Conservation (phyloP, 2,888 invertebrate genomes). For the Cheilosia scutellata region DNA sequence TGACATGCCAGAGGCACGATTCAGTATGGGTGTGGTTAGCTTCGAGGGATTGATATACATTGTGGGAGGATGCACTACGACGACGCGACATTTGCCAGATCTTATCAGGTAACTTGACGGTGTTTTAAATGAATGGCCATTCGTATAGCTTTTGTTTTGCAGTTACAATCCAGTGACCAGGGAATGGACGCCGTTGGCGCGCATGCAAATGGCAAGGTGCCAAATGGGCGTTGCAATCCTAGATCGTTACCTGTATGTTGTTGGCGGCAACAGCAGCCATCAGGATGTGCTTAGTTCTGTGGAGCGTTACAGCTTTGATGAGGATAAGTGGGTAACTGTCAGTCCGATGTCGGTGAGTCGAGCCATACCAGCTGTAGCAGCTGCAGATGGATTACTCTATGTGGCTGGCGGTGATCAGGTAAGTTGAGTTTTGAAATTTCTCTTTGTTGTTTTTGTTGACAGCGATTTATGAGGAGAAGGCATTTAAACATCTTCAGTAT, state of each 20-base stretch:
- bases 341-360: constrained; percentile 90
- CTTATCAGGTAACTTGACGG: constrained; percentile 85
- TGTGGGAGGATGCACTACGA: constrained; percentile 94
- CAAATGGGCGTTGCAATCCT: constrained; percentile 96
- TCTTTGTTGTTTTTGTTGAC: neutral
- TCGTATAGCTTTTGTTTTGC: constrained; percentile 30
- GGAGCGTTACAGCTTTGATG: constrained; percentile 86
- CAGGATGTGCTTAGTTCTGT: constrained; percentile 92
- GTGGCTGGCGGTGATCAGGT: constrained; percentile 93
- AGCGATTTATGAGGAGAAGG: too few relatives aligned
- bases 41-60: constrained; percentile 89
- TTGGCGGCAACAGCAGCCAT: constrained; percentile 94
- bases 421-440: constrained; percentile 25
- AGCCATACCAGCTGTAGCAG: constrained; percentile 93
- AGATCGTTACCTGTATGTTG: constrained; percentile 92
- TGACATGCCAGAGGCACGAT: constrained; percentile 92
- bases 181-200: constrained; percentile 91
- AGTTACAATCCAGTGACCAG: constrained; percentile 92
- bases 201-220: constrained; percentile 92
- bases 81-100: constrained; percentile 91
- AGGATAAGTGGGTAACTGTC: constrained; percentile 90
- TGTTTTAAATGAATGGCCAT: neutral
- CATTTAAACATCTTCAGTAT: too few relatives aligned
- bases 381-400: constrained; percentile 92
- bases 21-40: constrained; percentile 96